Evolutionary conservation across 2,113 vertebrate genomes (phyloP), one percentile per base, ranked within the genome.

Genomic region (human): DNA sequence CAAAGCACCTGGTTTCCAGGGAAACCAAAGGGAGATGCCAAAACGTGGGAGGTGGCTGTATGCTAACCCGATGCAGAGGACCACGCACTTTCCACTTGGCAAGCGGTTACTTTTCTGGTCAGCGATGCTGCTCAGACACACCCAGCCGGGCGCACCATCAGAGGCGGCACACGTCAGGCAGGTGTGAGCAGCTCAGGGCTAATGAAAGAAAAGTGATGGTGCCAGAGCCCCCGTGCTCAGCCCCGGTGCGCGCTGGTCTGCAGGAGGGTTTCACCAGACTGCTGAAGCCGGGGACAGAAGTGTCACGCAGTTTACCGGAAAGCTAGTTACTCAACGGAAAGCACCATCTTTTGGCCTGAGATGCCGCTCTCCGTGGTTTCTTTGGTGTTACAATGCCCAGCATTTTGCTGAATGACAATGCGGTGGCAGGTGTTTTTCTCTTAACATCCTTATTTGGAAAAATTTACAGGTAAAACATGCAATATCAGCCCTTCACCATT

Each of bases 41-140:
- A 10, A 27, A 7, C 0, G 17, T 2, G 38, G 93, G 68, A 38
- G 43, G 17, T 0, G 3, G 79, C 55, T 30, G 35, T 0, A 3
- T 12, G 20, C 38, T 0, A 25, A 32, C 16, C 0, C 0, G 4
- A 27, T 0, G 3, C 0, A 45, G 45, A 89, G 8, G 0, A 22
- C 85, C 27, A 2, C 40, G 75, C n/a, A 5, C 9, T 38, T 22
- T 17, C 73, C 32, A 18, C 48, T 38, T 2, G 0, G 13, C 23
- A 30, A 66, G 84, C 5, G 8, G 66, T 8, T 3, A 23, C 22
- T 35, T 14, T 7, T 23, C 35, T 8, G 45, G 20, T 22, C 27
- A 14, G 64, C 0, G 76, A 38, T n/a, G 30, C n/a, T 4, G 3
- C 72, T 23, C 20, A 35, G 18, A 80, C 13, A 30, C 89, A 30